A percentile compares a stretch with the other conserved stretches of the same genome.
Evolutionary conservation across 2,113 vertebrate species (phyloP).

Genomic region (Circaetus cinerascens): DNA sequence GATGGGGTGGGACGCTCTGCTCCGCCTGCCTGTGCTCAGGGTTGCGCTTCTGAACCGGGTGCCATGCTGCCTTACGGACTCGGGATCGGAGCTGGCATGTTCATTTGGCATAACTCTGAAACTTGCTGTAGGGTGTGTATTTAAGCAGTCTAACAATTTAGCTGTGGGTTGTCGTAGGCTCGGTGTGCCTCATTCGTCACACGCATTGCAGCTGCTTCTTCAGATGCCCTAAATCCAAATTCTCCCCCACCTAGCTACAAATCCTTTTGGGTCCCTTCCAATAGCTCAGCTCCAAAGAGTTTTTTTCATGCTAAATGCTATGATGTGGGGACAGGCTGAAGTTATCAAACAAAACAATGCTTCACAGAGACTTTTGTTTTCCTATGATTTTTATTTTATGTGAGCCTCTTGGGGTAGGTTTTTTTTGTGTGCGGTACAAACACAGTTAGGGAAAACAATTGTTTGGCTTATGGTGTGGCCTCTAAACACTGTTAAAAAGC

Average conservation of each 20-base stretch:
- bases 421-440: background rate
- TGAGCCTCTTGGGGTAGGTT: accelerated
- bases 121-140: accelerated
- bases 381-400: background rate
- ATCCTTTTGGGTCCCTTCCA: background rate
- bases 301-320: background rate
- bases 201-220: accelerated
- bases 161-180: too few relatives aligned
- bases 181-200: accelerated
- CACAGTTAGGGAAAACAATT: background rate
- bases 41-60: accelerated
- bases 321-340: background rate
- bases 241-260: background rate
- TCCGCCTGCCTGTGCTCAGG: too few relatives aligned
- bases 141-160: accelerated
- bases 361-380: background rate
- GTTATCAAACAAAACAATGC: background rate
- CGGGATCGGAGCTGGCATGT: accelerated
- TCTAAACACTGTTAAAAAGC: background rate
- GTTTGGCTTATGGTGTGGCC: background rate
- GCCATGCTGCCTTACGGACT: accelerated
- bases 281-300: background rate
- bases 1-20: background rate
- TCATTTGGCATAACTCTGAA: accelerated
- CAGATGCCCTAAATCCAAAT: background rate